Conservation (phyloP, 2,113 vertebrate species). For the Lasiurus borealis region DNA sequence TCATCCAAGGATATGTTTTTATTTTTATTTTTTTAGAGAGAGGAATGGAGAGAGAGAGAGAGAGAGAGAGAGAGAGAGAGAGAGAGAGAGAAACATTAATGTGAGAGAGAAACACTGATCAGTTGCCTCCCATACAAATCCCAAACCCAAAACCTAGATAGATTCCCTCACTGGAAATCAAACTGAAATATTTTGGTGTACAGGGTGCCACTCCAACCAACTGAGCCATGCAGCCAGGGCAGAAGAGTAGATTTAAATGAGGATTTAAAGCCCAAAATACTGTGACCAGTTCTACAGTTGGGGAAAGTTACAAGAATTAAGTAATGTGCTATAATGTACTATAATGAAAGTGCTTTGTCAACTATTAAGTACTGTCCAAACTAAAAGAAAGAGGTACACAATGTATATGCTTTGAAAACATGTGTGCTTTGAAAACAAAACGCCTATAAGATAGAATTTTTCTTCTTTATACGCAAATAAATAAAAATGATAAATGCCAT, state of each 20-base stretch:
- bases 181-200: not conserved
- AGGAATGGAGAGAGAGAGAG: no score
- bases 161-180: not conserved
- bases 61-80: not conserved
- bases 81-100: not conserved
- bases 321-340: not conserved
- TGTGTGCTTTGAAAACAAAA: constrained; percentile 46
- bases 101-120: not conserved
- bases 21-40: not conserved
- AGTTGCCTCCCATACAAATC: not conserved
- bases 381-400: not conserved
- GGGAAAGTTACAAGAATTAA: constrained; percentile 11
- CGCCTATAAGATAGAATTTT: not conserved
- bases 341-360: not conserved
- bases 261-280: not conserved
- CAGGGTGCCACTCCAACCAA: not conserved
- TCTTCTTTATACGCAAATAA: constrained; percentile 52
- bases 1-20: not conserved
- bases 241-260: not conserved
- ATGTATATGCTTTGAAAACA: not conserved
- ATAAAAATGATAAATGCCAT: constrained; percentile 36
- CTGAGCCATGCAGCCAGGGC: not conserved
- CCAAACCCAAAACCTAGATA: not conserved
- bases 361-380: not conserved
- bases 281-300: not conserved